phyloP scores from a whole-genome alignment of 2,888 invertebrate species.

The Subacronicta megacephala region DNA sequence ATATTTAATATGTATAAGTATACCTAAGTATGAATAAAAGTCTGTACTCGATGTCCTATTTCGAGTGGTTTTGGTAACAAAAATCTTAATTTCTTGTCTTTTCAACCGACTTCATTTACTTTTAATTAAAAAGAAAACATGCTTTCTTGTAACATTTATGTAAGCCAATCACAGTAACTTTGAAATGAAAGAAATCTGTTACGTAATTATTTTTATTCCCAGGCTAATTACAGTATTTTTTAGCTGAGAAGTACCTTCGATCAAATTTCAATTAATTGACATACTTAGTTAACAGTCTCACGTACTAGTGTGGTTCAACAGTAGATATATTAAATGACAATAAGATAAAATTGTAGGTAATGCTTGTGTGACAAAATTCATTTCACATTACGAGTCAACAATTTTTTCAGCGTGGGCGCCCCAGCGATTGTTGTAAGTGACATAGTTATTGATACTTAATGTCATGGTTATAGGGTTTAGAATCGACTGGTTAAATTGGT shows the following conservation, averaged over 20 bases:
- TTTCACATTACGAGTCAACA: constrained; percentile 63
- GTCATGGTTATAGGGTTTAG: constrained; percentile 14
- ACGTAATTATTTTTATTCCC: constrained; percentile 16
- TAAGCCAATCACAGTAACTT: not conserved
- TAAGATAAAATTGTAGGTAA: constrained; percentile 50
- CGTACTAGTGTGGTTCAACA: constrained; percentile 18
- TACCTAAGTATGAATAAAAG: no score
- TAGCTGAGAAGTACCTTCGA: constrained; percentile 15
- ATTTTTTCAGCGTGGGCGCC: constrained; percentile 63
- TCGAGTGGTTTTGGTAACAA: no score
- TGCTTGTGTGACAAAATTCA: constrained; percentile 55
- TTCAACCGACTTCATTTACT: no score
- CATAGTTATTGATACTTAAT: constrained; percentile 18
- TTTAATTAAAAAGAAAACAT: no score
- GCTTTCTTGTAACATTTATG: no score
- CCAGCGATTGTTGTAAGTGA: constrained; percentile 21
- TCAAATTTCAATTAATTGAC: constrained; percentile 22
- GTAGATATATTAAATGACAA: constrained; percentile 53
- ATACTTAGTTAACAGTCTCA: constrained; percentile 21
- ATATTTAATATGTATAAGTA: no score
- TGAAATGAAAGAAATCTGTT: not conserved
- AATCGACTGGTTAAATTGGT: constrained; percentile 12
- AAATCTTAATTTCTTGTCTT: no score
- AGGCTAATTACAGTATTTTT: constrained; percentile 20
- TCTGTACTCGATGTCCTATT: no score